Evolutionary conservation across 2,888 invertebrate genomes (phyloP), one percentile per base, ranked within the genome.

Genomic region (Teleogryllus oceanicus): DNA sequence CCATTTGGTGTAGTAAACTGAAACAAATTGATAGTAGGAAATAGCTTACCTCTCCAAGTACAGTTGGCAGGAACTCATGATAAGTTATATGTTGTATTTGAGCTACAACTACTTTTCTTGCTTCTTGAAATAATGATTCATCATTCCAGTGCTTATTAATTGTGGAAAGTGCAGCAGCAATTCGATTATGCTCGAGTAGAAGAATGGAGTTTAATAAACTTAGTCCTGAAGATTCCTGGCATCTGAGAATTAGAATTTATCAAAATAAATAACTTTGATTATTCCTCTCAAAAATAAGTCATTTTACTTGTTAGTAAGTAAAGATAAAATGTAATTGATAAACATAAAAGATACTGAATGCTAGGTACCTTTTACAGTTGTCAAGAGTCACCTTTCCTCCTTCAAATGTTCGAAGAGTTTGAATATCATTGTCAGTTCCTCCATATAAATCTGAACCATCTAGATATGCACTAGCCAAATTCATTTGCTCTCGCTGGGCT

Each of bases 381-480:
- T 89, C 89, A 2, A 92, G 85, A 84, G 93, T 92, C 1, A 94
- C 91, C 83, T 92, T 91, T 18, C 95, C 95, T 16, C 90, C 91
- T 80, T 91, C 91, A 85, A 92, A 94, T 0, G 92, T 91, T 50
- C 95, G 88, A 8, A 95, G 85, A 0, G 90, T 90, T 78, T 93
- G 90, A 2, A 94, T 88, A 83, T 92, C 92, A 82, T 92, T 91
- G 79, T 93, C 92, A 0, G 93, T 94, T 82, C 90, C 91, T 16
- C 96, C 96, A 85, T 96, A 96, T 79, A 96, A 87, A 1, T 92
- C 93, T 0, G 95, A 95, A 0, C 92, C 96, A 84, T 96, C 96
- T 80, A 96, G 88, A 85, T 94, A 95, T 2, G 94, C 91, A 0
- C 96, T 94, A 0, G 93, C 96, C 81, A 93, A 89, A 87, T 96